Conservation (phyloP, 2,113 vertebrate genomes). For the Machaerirhynchus nigripectus region DNA sequence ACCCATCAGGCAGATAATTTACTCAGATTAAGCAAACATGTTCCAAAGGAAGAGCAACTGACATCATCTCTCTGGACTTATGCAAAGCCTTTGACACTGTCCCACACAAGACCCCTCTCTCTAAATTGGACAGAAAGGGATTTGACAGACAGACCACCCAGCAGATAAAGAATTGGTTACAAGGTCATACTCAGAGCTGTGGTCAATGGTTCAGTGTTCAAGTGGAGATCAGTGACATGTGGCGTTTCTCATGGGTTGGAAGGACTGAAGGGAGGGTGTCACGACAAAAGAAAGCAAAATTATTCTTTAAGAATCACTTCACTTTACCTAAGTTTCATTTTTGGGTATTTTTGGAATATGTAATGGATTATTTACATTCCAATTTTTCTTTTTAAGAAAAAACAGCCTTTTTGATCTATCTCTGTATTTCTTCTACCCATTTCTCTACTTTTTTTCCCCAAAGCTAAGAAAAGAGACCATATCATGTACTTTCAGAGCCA, state of each 20-base stretch:
- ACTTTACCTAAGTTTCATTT: background rate
- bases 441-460: background rate
- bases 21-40: background rate
- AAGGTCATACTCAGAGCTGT: background rate
- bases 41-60: background rate
- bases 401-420: background rate
- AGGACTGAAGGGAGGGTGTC: background rate
- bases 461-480: background rate
- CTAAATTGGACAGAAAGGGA: background rate
- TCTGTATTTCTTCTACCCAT: background rate
- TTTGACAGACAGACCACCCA: background rate
- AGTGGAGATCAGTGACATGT: background rate
- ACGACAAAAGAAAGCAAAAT: background rate
- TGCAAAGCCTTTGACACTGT: background rate
- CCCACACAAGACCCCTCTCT: background rate
- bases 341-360: accelerated
- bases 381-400: background rate
- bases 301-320: background rate
- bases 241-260: background rate
- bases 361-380: background rate
- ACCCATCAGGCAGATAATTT: background rate
- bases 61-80: background rate
- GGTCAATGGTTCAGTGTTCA: background rate
- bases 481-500: background rate
- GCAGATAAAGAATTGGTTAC: background rate